Conservation (phyloP, 2,113 vertebrate species). For the Ploceus nigricollis region DNA sequence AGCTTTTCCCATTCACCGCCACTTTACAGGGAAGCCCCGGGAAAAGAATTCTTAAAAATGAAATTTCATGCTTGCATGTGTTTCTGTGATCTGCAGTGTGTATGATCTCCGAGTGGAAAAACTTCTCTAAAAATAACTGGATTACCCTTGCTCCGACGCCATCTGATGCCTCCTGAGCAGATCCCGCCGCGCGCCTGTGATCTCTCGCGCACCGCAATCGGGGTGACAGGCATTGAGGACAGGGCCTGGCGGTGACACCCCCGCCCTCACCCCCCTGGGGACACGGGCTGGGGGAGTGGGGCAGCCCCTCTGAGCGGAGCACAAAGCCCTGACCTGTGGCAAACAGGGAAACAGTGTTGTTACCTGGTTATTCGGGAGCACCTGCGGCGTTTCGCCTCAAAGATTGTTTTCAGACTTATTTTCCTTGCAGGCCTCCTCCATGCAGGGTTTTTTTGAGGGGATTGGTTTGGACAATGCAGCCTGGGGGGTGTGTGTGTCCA, state of each 20-base stretch:
- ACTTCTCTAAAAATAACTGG: conserved; percentile 83
- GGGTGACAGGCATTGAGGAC: conserved; percentile 79
- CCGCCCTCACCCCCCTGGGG: conserved; percentile 44
- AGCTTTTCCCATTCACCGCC: conserved; percentile 53
- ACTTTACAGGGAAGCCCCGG: conserved; percentile 70
- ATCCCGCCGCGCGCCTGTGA: conserved; percentile 73
- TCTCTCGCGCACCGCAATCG: conserved; percentile 76
- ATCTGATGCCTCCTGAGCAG: conserved; percentile 76
- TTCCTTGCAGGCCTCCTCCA: background rate
- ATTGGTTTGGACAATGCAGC: background rate
- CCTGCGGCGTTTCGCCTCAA: background rate
- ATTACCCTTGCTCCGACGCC: conserved; percentile 78
- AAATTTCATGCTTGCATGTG: conserved; percentile 85
- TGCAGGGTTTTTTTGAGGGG: background rate
- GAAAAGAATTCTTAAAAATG: conserved; percentile 79
- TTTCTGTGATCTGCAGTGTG: conserved; percentile 82
- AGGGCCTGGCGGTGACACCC: conserved; percentile 71
- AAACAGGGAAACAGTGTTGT: background rate
- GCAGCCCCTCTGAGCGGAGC: background rate
- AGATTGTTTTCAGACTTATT: background rate
- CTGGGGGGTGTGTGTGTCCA: background rate
- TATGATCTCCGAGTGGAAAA: conserved; percentile 83
- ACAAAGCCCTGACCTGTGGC: conserved; percentile 41
- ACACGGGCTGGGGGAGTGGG: background rate
- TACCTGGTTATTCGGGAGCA: conserved; percentile 16